A percentile compares a stretch with the other conserved stretches of the same genome.
phyloP scores from a whole-genome alignment of 2,113 vertebrate species.

The Kryptolebias marmoratus region DNA sequence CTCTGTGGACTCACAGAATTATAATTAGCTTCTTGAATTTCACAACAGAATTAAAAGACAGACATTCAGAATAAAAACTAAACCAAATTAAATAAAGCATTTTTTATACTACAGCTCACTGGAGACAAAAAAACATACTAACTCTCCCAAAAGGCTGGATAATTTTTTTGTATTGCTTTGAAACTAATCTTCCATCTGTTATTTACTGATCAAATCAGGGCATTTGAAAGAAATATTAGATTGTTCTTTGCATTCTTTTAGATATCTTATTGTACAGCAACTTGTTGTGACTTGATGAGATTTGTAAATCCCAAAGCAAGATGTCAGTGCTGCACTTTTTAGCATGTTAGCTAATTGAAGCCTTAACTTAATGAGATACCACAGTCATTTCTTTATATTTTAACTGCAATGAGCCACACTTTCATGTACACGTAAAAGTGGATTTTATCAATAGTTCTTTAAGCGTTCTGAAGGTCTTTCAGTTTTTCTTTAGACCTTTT shows the following conservation, averaged over 20 bases:
- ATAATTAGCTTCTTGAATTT: conserved; percentile 35
- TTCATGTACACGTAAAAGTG: neutral
- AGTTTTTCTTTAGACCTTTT: too few relatives aligned
- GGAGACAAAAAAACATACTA: neutral
- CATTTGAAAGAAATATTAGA: neutral
- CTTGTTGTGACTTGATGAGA: neutral
- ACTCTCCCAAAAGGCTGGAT: neutral
- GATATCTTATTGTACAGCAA: neutral
- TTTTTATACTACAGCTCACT: neutral
- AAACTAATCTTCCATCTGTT: conserved; percentile 1
- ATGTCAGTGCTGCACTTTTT: neutral
- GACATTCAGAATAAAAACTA: neutral
- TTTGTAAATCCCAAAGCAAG: neutral
- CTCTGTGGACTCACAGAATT: conserved; percentile 26
- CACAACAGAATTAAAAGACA: conserved; percentile 19
- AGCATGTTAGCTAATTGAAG: neutral
- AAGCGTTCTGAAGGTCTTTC: too few relatives aligned
- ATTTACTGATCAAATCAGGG: neutral
- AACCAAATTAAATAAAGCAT: neutral
- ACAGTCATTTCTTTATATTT: neutral
- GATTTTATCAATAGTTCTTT: too few relatives aligned
- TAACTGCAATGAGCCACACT: neutral
- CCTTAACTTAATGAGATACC: neutral
- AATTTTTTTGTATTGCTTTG: conserved; percentile 11
- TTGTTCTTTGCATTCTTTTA: neutral